Evolutionary conservation across 2,113 vertebrate genomes (phyloP).

Genomic region (Dascyllus trimaculatus): DNA sequence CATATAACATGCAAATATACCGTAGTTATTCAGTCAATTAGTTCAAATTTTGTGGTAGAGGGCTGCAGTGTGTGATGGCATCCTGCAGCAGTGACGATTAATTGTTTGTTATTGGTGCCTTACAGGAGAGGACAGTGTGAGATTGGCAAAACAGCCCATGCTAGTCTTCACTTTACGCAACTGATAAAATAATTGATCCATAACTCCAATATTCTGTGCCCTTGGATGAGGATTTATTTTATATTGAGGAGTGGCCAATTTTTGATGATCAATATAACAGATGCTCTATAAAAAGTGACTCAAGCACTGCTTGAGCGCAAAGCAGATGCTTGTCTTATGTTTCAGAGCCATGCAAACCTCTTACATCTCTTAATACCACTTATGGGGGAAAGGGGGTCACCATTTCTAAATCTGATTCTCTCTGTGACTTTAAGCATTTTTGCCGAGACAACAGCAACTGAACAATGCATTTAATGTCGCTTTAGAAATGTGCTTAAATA

Average conservation of each 20-base stretch:
- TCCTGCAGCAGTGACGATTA: not conserved
- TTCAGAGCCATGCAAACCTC: not conserved
- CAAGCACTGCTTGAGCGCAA: not conserved
- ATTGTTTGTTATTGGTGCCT: not conserved
- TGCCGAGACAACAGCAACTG: not conserved
- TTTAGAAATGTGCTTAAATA: constrained; percentile 1
- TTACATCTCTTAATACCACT: not conserved
- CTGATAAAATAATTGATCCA: constrained; percentile 2
- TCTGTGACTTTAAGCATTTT: not conserved
- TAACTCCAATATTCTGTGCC: not conserved
- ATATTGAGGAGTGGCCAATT: not conserved
- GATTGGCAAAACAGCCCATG: not conserved
- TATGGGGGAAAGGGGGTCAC: not conserved
- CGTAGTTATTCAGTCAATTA: too few relatives aligned
- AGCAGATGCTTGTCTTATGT: not conserved
- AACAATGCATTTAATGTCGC: not conserved
- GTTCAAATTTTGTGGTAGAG: not conserved
- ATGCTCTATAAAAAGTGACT: not conserved
- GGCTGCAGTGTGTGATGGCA: not conserved
- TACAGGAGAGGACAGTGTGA: not conserved
- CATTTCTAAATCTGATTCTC: not conserved
- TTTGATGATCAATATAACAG: not conserved
- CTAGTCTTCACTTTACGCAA: not conserved
- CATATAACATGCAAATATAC: too few relatives aligned
- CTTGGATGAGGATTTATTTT: not conserved